phyloP scores from a whole-genome alignment of 2,888 invertebrate species.

The Acronicta psi region DNA sequence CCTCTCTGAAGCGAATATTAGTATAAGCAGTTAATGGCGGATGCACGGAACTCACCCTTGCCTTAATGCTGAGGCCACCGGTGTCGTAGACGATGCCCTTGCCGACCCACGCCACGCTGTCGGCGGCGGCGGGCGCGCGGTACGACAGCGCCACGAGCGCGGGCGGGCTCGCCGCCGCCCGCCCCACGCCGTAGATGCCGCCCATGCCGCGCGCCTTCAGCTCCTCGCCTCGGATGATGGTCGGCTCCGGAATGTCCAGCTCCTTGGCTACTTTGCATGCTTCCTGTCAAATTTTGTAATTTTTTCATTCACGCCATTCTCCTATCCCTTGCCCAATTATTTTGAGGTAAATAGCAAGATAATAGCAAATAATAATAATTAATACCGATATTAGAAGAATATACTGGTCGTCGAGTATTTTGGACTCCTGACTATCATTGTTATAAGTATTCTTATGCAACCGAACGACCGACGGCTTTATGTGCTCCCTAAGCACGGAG shows the following conservation, averaged over 20 bases:
- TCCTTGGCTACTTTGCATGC: slow-evolving; percentile 90
- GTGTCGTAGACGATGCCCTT: slow-evolving; percentile 98
- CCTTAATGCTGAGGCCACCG: slow-evolving; percentile 97
- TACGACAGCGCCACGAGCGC: slow-evolving; percentile 91
- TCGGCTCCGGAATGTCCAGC: slow-evolving; percentile 90
- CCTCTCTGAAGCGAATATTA: background rate
- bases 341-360: no score
- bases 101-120: slow-evolving; percentile 95
- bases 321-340: no score
- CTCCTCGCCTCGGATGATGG: slow-evolving; percentile 94
- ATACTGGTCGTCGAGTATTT: no score
- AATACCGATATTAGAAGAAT: no score
- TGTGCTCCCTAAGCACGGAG: no score
- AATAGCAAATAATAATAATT: no score
- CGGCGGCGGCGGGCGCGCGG: slow-evolving; percentile 87
- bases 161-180: slow-evolving; percentile 85
- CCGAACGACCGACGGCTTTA: no score
- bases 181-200: slow-evolving; percentile 96
- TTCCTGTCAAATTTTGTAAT: slow-evolving; percentile 86
- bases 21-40: slow-evolving; percentile 4
- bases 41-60: slow-evolving; percentile 89
- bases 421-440: no score
- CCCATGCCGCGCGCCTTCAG: slow-evolving; percentile 94
- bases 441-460: no score
- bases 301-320: background rate